Evolutionary conservation across 2,888 invertebrate species (phyloP), one percentile per base, ranked within the genome.

Genomic region (Drosophila antonietae): DNA sequence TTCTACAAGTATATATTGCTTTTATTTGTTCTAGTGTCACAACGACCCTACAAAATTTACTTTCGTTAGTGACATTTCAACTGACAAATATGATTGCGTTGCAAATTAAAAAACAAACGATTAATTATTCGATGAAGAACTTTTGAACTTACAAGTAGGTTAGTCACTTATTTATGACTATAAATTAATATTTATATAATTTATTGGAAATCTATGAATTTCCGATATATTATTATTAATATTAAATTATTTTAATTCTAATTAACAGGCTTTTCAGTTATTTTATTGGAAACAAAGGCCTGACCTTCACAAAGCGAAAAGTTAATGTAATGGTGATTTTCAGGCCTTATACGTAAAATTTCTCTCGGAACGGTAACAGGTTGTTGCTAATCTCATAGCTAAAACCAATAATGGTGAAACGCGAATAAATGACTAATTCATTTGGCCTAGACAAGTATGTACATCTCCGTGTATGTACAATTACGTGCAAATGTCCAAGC

Each of bases 311-410:
- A 49, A 28, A 65, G 12, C 18, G 39, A 66, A 71, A 41, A 18
- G 43, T n/a, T 62, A 28, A 65, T 23, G 41, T 69, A 56, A 70
- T 75, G 56, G 44, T 23, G 43, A 53, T 23, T 46, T 47, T 18
- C 53, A 68, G 81, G 12, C 59, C 59, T 31, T 59, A 72, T 62
- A 28, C 57, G 63, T 41, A 44, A 12, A 43, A 81, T 67, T 55
- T 73, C 44, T 53, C 59, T 61, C 65, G 18, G 3, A 35, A 61
- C 44, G 31, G 49, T 68, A 84, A 75, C 88, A 66, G 61, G 62
- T 79, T 82, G 61, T 55, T 52, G 57, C 20, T 53, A 77, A 69
- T 63, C 41, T 59, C 65, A 64, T 10, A 44, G 20, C 53, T 31
- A 65, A 37, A 41, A 15, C 75, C 65, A 8, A 80, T 75, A 69